These are phyloP conservation scores for Neogale vison DNA, from an alignment of 2,113 vertebrate species.

Conservation along the genomic window DNA sequence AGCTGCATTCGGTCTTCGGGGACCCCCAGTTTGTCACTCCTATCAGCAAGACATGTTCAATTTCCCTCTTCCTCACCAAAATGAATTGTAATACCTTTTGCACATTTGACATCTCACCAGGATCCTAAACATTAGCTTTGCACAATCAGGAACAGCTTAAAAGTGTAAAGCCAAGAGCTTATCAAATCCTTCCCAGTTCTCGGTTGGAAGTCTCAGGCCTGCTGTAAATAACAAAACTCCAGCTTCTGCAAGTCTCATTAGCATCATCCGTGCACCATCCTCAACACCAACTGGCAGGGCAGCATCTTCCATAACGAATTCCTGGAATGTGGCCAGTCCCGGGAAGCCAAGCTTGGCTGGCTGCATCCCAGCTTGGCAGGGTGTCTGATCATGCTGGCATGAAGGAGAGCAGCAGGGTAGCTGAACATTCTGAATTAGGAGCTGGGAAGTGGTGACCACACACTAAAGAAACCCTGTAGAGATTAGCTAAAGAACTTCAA, in stretches of 20 bases:
- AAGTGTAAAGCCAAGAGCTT: background rate
- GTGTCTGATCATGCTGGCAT: background rate
- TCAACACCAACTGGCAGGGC: constrained; percentile 40
- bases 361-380: background rate
- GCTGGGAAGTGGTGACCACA: background rate
- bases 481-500: background rate
- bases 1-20: background rate
- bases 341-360: constrained; percentile 30
- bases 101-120: background rate
- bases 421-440: background rate
- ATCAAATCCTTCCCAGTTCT: constrained; percentile 23
- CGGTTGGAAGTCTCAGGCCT: background rate
- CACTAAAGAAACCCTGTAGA: constrained; percentile 14
- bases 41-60: background rate
- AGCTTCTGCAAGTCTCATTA: constrained; percentile 39
- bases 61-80: background rate
- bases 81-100: background rate
- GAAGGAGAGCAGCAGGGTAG: background rate
- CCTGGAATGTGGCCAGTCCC: constrained; percentile 38
- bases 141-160: background rate
- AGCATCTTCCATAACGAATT: constrained; percentile 43
- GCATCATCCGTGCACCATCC: background rate
- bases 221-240: constrained; percentile 10
- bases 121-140: background rate
- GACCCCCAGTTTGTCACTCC: background rate